phyloP scores from a whole-genome alignment of 2,888 invertebrate species.

The Drosophila bunnanda region DNA sequence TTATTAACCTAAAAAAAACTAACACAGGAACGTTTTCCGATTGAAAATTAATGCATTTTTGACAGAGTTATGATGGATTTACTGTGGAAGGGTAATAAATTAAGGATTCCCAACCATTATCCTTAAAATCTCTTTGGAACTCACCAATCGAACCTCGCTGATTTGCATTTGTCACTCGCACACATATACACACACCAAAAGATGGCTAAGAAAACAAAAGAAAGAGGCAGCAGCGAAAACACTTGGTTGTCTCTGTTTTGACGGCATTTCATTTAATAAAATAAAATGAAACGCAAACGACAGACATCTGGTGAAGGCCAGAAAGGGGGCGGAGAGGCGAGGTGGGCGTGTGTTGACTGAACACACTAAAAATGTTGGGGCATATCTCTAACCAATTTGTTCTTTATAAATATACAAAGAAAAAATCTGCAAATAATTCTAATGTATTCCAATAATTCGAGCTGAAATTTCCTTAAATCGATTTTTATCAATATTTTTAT shows the following conservation, averaged over 20 bases:
- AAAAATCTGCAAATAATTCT: background rate
- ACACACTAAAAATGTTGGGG: background rate
- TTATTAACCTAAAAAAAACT: too few relatives aligned
- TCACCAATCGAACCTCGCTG: conserved; percentile 51
- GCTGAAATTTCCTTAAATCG: too few relatives aligned
- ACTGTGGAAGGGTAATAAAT: too few relatives aligned
- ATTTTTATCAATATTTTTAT: too few relatives aligned
- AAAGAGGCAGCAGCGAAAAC: background rate
- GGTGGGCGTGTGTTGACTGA: background rate
- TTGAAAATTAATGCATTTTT: too few relatives aligned
- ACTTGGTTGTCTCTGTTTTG: conserved; percentile 41
- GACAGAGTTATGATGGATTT: too few relatives aligned
- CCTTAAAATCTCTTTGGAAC: conserved; percentile 1
- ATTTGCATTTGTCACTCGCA: conserved; percentile 48
- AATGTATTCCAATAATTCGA: too few relatives aligned
- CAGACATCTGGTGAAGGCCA: conserved; percentile 49
- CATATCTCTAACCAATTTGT: conserved; percentile 8
- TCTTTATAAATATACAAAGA: background rate
- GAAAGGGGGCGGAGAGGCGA: background rate
- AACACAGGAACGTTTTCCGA: too few relatives aligned
- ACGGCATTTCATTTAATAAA: conserved; percentile 75
- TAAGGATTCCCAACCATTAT: background rate
- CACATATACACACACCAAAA: conserved; percentile 8
- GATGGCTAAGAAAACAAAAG: conserved; percentile 18
- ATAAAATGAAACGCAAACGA: conserved; percentile 72